Base-by-base conservation (phyloP, 2,888 invertebrate genomes). In the Platerodrilus igneus region DNA sequence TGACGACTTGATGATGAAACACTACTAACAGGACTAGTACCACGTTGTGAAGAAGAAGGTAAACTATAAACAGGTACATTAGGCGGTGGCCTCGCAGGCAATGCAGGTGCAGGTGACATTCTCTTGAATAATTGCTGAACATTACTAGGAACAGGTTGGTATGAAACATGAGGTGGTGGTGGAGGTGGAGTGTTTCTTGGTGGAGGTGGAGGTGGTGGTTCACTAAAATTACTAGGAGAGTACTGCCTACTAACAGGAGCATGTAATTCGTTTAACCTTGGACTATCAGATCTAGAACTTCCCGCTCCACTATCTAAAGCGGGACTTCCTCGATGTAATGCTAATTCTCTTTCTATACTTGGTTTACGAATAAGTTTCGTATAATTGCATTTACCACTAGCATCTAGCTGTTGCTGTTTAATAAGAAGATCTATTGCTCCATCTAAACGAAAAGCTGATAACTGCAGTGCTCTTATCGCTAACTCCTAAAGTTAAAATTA, bases 221-320 rank as follows among this genome's bases (percentile, higher is more conserved):
- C 74, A 51, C 72, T 71, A 54, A 73, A 73, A 51, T 64, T 53
- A 27, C 79, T 81, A 5, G 84, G 83, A 38, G 84, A 84, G 62
- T 85, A 85, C 58, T 83, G 82, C 32, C 85, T 73, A 51, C 76
- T 78, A 22, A 85, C 71, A 54, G 83, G 83, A 27, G 81, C 77
- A 59, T 85, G 67, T 19, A 67, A 53, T 50, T 81, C 81, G 7
- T 77, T 68, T 51, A 83, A 75, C 50, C 90, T 80, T 9, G 90
- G 91, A 64, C 89, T 90, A 63, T 92, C 92, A 4, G 92, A 92
- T 36, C 91, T 76, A 26, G 89, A 89, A 61, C 88, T 88, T 30
- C 89, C 89, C 8, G 89, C 89, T 10, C 89, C 90, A 36, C 87
- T 88, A 62, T 90, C 90, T 43, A 90, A 71, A 11, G 89, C 89